Conservation (phyloP, 2,888 invertebrate genomes). For the Volucella inanis region DNA sequence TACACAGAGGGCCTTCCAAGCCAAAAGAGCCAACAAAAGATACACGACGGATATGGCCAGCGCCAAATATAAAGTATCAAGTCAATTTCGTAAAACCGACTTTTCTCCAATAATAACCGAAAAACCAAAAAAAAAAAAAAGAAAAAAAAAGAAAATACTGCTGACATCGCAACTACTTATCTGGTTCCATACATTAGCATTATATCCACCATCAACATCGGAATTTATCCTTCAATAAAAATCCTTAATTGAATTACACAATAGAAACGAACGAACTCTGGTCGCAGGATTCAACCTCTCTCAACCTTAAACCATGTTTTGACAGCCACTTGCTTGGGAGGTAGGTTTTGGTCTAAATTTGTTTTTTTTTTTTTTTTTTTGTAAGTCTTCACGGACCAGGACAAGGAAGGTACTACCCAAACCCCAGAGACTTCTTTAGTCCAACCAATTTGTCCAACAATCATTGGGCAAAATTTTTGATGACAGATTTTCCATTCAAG, state of each 20-base stretch:
- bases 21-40: neutral
- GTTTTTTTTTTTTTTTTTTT: neutral
- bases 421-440: slow-evolving; percentile 2
- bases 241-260: slow-evolving; percentile 67
- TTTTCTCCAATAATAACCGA: slow-evolving; percentile 30
- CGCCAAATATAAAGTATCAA: slow-evolving; percentile 15
- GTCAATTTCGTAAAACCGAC: neutral
- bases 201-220: slow-evolving; percentile 37
- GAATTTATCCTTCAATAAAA: slow-evolving; percentile 65
- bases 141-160: slow-evolving; percentile 8
- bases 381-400: slow-evolving; percentile 19
- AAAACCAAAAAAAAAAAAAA: slow-evolving; percentile 19
- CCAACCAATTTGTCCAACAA: slow-evolving; percentile 58
- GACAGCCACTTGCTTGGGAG: slow-evolving; percentile 5
- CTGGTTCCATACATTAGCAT: slow-evolving; percentile 54
- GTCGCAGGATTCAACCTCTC: slow-evolving; percentile 13
- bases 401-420: slow-evolving; percentile 27
- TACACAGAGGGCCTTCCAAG: neutral
- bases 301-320: neutral
- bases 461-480: slow-evolving; percentile 59
- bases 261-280: slow-evolving; percentile 14
- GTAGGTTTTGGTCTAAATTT: no score
- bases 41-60: slow-evolving; percentile 5
- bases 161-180: slow-evolving; percentile 70
- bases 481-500: slow-evolving; percentile 62